These are phyloP conservation scores for Turdus rufiventris DNA, from an alignment of 2,113 vertebrate species.

Conservation along the genomic window DNA sequence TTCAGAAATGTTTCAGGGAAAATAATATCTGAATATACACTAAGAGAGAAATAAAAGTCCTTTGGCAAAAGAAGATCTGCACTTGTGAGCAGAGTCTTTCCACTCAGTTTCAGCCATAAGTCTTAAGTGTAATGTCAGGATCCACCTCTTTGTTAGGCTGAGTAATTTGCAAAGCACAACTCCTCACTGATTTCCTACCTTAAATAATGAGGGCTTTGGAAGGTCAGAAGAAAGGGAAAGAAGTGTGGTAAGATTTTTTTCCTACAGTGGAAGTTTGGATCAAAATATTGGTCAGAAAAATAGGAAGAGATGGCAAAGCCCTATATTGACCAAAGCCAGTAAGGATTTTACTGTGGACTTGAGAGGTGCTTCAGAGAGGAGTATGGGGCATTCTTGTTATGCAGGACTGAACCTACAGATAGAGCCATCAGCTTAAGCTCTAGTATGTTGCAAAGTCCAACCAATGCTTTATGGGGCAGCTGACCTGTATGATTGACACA, in stretches of 20 bases:
- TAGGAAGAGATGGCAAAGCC: background rate
- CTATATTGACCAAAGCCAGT: background rate
- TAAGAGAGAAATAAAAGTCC: background rate
- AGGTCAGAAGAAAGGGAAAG: background rate
- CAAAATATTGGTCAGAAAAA: background rate
- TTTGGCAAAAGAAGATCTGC: background rate
- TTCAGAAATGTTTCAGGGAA: background rate
- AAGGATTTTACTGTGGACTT: background rate
- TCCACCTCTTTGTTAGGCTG: background rate
- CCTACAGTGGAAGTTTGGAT: background rate
- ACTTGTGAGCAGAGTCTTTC: background rate
- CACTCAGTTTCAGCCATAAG: background rate
- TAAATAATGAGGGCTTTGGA: background rate
- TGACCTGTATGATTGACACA: background rate
- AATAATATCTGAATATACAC: background rate
- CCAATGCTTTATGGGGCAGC: background rate
- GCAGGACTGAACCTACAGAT: background rate
- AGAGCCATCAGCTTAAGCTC: background rate
- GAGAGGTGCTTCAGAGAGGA: background rate
- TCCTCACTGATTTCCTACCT: background rate
- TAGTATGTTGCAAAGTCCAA: background rate
- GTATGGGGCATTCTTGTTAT: accelerated
- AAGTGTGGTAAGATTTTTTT: background rate
- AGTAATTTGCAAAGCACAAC: background rate
- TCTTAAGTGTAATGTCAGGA: background rate